These are phyloP conservation scores for Oncorhynchus kisutch DNA, from an alignment of 2,113 vertebrate genomes.

Conservation along the genomic window DNA sequence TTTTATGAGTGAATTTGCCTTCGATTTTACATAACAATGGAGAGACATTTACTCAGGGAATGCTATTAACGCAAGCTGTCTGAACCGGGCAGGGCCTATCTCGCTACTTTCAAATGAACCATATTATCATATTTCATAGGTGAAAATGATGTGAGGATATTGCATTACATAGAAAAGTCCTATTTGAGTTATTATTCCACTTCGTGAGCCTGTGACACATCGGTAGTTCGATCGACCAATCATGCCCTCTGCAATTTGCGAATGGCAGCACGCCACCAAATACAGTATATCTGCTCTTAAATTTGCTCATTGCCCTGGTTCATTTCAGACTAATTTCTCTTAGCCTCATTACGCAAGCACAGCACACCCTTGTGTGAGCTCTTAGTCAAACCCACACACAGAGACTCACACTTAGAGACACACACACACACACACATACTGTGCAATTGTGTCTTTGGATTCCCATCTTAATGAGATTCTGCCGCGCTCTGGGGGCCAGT, in stretches of 20 bases:
- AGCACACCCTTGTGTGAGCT: neutral
- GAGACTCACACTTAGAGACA: neutral
- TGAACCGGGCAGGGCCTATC: neutral
- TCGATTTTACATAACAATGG: conserved; percentile 9
- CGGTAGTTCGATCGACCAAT: neutral
- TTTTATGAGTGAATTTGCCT: neutral
- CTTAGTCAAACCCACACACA: neutral
- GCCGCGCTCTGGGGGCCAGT: neutral
- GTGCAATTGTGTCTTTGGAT: no score
- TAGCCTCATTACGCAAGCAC: neutral
- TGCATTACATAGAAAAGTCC: neutral
- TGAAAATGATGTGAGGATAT: neutral
- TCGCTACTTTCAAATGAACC: neutral
- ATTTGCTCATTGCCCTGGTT: neutral
- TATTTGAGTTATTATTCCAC: neutral
- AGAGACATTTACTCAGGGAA: neutral
- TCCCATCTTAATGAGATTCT: neutral
- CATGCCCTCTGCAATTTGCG: neutral
- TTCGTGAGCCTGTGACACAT: neutral
- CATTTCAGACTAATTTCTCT: neutral
- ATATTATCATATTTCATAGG: neutral
- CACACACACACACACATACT: neutral
- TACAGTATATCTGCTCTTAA: neutral
- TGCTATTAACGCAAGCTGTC: conserved; percentile 10
- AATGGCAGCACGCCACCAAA: neutral